Conservation (phyloP, 2,888 invertebrate genomes). For the Polymixis flavicincta region DNA sequence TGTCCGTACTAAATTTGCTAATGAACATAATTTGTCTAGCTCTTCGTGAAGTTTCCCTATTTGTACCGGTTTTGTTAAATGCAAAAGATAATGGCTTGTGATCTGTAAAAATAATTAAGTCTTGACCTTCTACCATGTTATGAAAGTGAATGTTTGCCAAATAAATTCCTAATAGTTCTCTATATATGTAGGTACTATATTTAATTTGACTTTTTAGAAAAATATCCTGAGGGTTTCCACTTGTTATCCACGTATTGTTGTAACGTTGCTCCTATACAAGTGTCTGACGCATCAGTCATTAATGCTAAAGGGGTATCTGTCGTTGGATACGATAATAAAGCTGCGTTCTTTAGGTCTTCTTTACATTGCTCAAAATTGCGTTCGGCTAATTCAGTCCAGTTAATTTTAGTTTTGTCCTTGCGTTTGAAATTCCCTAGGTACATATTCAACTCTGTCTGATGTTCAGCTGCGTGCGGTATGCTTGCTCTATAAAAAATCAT, state of each 20-base stretch:
- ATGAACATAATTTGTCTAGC: conserved; percentile 4
- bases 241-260: not conserved
- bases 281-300: conserved; percentile 22
- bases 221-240: conserved; percentile 14
- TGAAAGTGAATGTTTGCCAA: too few relatives aligned
- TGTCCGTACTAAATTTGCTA: conserved; percentile 2
- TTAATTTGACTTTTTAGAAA: not conserved
- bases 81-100: conserved; percentile 3
- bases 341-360: not conserved
- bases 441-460: not conserved
- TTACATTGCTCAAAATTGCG: conserved; percentile 9
- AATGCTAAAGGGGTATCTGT: not conserved
- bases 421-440: not conserved
- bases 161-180: too few relatives aligned
- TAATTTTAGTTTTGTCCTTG: conserved; percentile 9
- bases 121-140: too few relatives aligned
- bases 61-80: not conserved
- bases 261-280: conserved; percentile 3
- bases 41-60: not conserved
- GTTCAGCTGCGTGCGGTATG: not conserved
- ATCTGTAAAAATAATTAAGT: not conserved
- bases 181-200: too few relatives aligned
- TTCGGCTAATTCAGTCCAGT: not conserved
- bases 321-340: not conserved
- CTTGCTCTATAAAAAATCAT: conserved; percentile 9